Base-by-base conservation (phyloP, 1,140 invertebrate genomes). In the Pteromalus puparum region DNA sequence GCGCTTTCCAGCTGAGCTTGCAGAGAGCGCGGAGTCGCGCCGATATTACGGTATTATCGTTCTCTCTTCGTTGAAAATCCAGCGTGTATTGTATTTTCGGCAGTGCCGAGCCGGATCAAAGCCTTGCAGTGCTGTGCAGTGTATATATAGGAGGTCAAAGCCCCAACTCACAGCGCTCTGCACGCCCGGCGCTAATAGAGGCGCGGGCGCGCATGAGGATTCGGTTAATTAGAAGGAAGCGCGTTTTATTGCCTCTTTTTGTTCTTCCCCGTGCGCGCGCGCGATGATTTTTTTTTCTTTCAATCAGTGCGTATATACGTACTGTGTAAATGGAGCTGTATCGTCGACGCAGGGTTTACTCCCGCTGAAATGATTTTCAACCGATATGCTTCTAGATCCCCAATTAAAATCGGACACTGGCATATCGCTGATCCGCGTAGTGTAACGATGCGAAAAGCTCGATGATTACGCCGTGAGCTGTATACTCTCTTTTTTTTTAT, bases 1-100 rank as follows among this genome's bases (percentile, higher is more conserved):
- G 38, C 38, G 38, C 38, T 42, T 42, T 42, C 6, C 0, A 12
- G 10, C 9, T 9, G 38, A 42, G 38, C 38, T 42, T 34, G 30
- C n/a, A 34, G 42, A 46, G 13, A 10, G 12, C 1, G 42, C 5
- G 42, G 13, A 46, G 13, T 48, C 1, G 46, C 15, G 46, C 9
- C 42, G 42, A 10, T 48, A 5, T 48, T 48, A 42, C 30, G 30
- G 38, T 42, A 42, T 10, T 48, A 48, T 48, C 13, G 15, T 15
- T 48, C 9, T 9, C 46, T 1, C 13, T 2, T 0, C 10, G 12
- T 15, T 10, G 13, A 61, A 61, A 61, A n/a, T 61, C 21, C 1
- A 61, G 21, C 28, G 4, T 15, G 28, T 34, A 67, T 75, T 76
- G 81, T 75, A 61, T 76, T 76, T 82, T 75, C 73, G 53, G n/a